phyloP scores from a whole-genome alignment of 2,888 invertebrate genomes.

The Drosophila melanosoma region DNA sequence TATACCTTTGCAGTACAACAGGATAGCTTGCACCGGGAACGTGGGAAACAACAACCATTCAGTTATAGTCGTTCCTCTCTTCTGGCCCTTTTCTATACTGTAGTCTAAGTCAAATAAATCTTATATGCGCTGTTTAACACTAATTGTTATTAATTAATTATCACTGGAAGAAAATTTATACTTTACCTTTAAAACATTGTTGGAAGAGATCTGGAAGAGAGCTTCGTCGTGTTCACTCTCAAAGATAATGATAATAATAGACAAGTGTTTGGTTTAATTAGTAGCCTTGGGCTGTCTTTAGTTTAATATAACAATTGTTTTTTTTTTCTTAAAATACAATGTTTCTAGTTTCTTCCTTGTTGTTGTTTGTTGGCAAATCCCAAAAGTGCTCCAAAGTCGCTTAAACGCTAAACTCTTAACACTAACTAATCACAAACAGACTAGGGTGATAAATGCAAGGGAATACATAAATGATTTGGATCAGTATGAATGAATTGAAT shows the following conservation, averaged over 20 bases:
- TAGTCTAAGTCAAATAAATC: conserved; percentile 24
- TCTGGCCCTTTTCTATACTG: conserved; percentile 7
- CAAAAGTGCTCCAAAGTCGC: background rate
- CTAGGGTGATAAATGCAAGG: background rate
- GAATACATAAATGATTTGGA: background rate
- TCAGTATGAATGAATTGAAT: background rate
- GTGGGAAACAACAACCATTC: conserved; percentile 3
- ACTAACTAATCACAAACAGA: background rate
- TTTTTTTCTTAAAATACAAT: background rate
- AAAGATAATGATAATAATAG: background rate
- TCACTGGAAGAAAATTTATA: background rate
- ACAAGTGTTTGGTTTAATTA: background rate
- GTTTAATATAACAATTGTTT: background rate
- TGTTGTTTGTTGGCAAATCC: background rate
- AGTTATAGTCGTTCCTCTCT: background rate
- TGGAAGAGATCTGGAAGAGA: background rate
- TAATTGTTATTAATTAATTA: too few relatives aligned
- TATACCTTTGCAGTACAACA: conserved; percentile 88
- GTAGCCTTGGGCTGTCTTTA: background rate
- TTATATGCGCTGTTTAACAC: conserved; percentile 8
- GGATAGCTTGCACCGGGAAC: conserved; percentile 88
- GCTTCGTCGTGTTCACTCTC: background rate
- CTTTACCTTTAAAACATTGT: background rate
- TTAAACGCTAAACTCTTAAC: background rate
- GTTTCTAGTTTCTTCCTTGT: background rate